These are phyloP conservation scores for Idris sp. DNA, from an alignment of 1,140 invertebrate genomes.

Conservation along the genomic window DNA sequence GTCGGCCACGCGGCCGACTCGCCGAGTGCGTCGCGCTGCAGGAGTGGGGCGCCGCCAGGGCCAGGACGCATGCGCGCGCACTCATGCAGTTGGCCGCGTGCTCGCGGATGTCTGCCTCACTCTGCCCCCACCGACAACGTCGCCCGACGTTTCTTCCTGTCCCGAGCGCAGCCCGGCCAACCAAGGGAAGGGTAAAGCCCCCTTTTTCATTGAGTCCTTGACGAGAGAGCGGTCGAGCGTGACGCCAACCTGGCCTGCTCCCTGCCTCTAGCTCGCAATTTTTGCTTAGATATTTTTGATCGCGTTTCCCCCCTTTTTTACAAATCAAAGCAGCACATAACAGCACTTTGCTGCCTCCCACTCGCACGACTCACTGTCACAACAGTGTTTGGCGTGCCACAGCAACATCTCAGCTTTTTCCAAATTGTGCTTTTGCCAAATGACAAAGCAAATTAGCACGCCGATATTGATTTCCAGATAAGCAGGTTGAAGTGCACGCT, in stretches of 20 bases:
- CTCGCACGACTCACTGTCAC: too few relatives aligned
- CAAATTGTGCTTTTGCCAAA: conserved; percentile 35
- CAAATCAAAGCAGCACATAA: too few relatives aligned
- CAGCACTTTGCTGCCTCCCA: too few relatives aligned
- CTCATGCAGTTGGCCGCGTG: conserved; percentile 68
- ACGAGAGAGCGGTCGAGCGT: conserved; percentile 60
- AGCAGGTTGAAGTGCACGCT: conserved; percentile 14
- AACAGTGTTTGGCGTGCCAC: conserved; percentile 2
- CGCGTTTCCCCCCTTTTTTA: conserved; percentile 1
- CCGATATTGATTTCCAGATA: conserved; percentile 50
- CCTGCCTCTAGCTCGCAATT: conserved; percentile 57
- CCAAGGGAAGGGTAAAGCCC: conserved; percentile 53
- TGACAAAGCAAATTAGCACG: conserved; percentile 45
- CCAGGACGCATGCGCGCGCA: conserved; percentile 71
- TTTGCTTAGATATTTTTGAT: conserved; percentile 35
- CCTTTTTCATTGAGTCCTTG: conserved; percentile 63
- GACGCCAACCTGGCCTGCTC: conserved; percentile 48
- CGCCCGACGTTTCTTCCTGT: conserved; percentile 30
- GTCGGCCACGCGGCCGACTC: conserved; percentile 76
- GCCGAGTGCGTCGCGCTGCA: conserved; percentile 35
- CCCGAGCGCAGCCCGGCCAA: conserved; percentile 52
- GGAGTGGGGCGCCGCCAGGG: conserved; percentile 60
- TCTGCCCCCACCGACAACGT: conserved; percentile 29
- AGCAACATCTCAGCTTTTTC: conserved; percentile 24
- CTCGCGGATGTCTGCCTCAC: conserved; percentile 60